Base-by-base conservation (phyloP, 2,797 vertebrate genomes). In the Dallia pectoralis region DNA sequence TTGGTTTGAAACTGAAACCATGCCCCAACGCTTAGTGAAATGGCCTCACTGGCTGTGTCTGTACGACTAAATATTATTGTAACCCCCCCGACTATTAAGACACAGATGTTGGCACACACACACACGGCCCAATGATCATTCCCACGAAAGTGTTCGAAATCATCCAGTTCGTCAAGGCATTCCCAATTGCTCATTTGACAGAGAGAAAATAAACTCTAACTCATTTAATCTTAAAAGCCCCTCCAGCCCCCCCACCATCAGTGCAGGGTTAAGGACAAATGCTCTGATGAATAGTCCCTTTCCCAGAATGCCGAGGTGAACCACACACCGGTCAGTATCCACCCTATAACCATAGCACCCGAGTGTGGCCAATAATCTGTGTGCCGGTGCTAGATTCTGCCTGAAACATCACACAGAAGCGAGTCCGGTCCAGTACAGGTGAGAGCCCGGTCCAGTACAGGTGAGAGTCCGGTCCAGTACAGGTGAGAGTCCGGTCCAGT, bases 101-200 rank as follows among this genome's bases (percentile, higher is more conserved):
- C 64, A 33, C 48, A 77, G 66, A 64, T 32, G 61, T 15, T 19
- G 30, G 44, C 66, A 48, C 66, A 47, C 65, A 44, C 65, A 40
- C 66, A 67, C 18, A 6, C 19, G n/a, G 18, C 65, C 19, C 36
- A 8, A 7, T 40, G 16, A 66, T 9, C 33, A 32, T 44, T 36
- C 7, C 33, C 65, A 67, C 33, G 18, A n/a, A 67, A 44, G 65
- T 44, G 65, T 67, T 67, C 44, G 65, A 25, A 69, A 69, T 53
- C 6, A 69, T 36, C 27, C 49, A 30, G 49, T 69, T 69, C 27
- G 16, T 51, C 67, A 69, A 51, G 51, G 48, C 16, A 27, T 69
- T 69, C 67, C 48, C 67, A 69, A 69, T 69, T 69, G 67, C 67
- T 69, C 67, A 51, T 30, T 69, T 51, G 44, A 69, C 27, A 6